phyloP scores from a whole-genome alignment of 2,888 invertebrate species.

The Melipona beecheii region DNA sequence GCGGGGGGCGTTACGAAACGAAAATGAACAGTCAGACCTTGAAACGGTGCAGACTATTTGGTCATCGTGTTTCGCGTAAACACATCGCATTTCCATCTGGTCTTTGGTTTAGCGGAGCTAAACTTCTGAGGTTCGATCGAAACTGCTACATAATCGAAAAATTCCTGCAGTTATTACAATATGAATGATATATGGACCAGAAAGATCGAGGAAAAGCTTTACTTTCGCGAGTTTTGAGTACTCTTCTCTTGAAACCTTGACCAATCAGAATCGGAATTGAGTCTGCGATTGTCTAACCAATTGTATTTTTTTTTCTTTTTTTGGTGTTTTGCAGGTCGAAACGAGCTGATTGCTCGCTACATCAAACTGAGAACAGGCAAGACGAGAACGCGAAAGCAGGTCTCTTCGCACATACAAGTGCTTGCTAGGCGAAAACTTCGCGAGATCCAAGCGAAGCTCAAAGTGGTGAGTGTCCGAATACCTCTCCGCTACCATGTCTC shows the following conservation, averaged over 20 bases:
- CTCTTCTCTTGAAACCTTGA: too few relatives aligned
- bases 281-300: background rate
- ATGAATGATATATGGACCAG: too few relatives aligned
- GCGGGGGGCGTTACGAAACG: constrained; percentile 6
- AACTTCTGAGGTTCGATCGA: too few relatives aligned
- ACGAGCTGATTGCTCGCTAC: constrained; percentile 99
- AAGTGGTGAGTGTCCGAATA: constrained; percentile 91
- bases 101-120: constrained; percentile 14
- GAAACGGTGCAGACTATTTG: constrained; percentile 25
- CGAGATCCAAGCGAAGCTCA: constrained; percentile 98
- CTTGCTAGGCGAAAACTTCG: constrained; percentile 98
- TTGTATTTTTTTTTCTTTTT: background rate
- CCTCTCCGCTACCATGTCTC: constrained; percentile 40
- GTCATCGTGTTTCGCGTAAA: constrained; percentile 39
- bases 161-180: too few relatives aligned
- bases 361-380: constrained; percentile 99
- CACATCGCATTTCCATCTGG: constrained; percentile 26
- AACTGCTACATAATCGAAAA: too few relatives aligned
- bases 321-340: constrained; percentile 93
- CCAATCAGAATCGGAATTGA: background rate
- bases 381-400: constrained; percentile 99
- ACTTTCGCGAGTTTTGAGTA: too few relatives aligned
- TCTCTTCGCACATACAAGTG: constrained; percentile 99
- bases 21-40: constrained; percentile 36
- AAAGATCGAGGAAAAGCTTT: too few relatives aligned